Evolutionary conservation across 2,113 vertebrate genomes (phyloP), one percentile per base, ranked within the genome.

Genomic region (Heterocephalus glaber): DNA sequence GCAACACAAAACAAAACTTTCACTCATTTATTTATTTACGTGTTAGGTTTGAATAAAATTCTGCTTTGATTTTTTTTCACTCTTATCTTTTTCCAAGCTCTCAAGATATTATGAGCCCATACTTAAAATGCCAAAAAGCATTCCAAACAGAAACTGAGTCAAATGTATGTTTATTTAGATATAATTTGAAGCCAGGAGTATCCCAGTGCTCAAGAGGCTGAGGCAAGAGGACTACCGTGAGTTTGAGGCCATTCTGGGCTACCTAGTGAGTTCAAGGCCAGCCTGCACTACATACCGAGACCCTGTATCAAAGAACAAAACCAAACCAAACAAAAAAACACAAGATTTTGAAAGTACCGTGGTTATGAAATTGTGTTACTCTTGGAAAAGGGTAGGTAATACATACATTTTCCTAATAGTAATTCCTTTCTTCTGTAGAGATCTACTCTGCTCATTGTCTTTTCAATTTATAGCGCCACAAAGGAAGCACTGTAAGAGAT

Each of bases 21-120:
- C 19, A 95, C 68, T 96, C 65, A 49, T 49, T 92, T 77, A 63
- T 68, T 90, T 92, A 70, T 81, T 81, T 76, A 52, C 10, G 47
- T 30, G 26, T 70, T 82, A 86, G 8, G n/a, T 86, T 89, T 89
- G 54, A 61, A 84, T 92, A 54, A 80, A 20, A 30, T 87, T 89
- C 26, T 83, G 61, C 35, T 44, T 19, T 13, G 19, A 82, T 70
- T 93, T 93, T 93, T 90, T 70, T 70, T n/a, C n/a, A 66, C 19
- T 58, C 70, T 77, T 77, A 47, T 33, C 19, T 93, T 91, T 93
- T 72, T 12, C 19, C 35, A 96, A 79, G 61, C 12, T 68, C n/a
- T 77, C 24, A 66, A 80, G 56, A 41, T 81, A 22, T 41, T 70
- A n/a, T 54, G 33, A 84, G 58, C 28, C 13, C 86, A 65, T 60